A percentile compares a stretch with the other conserved stretches of the same genome.
phyloP scores from a whole-genome alignment of 2,888 invertebrate species.

The Luffia ferchaultella region DNA sequence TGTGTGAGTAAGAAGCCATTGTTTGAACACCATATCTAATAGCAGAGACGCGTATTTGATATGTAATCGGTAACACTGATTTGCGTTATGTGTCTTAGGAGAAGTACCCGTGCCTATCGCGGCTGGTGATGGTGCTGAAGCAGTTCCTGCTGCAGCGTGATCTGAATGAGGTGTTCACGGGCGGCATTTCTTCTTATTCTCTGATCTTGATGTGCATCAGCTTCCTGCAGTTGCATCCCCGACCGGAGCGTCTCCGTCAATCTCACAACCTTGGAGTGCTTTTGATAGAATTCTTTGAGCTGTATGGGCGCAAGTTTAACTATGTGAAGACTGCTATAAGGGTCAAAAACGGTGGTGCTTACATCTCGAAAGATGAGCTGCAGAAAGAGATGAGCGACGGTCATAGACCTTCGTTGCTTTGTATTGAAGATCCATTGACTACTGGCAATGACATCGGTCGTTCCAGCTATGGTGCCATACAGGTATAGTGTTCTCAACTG shows the following conservation, averaged over 20 bases:
- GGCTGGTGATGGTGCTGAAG: slow-evolving; percentile 96
- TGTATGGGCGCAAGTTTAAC: slow-evolving; percentile 96
- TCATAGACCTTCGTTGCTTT: slow-evolving; percentile 91
- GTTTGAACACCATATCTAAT: background rate
- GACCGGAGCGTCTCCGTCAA: slow-evolving; percentile 74
- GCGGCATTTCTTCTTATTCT: slow-evolving; percentile 98
- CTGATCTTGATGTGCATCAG: slow-evolving; percentile 98
- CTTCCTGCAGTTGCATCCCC: slow-evolving; percentile 92
- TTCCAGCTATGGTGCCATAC: slow-evolving; percentile 93
- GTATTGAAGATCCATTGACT: slow-evolving; percentile 97
- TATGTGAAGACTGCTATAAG: slow-evolving; percentile 94
- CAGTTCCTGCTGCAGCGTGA: slow-evolving; percentile 98
- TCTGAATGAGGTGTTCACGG: slow-evolving; percentile 99
- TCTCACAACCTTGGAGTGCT: slow-evolving; percentile 88
- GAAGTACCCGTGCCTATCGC: slow-evolving; percentile 89
- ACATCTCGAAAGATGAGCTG: slow-evolving; percentile 93
- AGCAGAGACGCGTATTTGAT: background rate
- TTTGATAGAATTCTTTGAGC: slow-evolving; percentile 95
- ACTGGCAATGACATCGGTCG: slow-evolving; percentile 97
- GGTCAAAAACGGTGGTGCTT: slow-evolving; percentile 91
- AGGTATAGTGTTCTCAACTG: no score
- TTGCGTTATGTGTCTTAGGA: slow-evolving; percentile 37
- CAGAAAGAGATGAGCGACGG: slow-evolving; percentile 93
- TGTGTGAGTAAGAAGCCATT: no score
- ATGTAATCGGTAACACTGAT: background rate